Percentiles rank a stretch among this genome's conserved stretches.
Conservation (phyloP, 2,888 invertebrate genomes). For the Unio delphinus region DNA sequence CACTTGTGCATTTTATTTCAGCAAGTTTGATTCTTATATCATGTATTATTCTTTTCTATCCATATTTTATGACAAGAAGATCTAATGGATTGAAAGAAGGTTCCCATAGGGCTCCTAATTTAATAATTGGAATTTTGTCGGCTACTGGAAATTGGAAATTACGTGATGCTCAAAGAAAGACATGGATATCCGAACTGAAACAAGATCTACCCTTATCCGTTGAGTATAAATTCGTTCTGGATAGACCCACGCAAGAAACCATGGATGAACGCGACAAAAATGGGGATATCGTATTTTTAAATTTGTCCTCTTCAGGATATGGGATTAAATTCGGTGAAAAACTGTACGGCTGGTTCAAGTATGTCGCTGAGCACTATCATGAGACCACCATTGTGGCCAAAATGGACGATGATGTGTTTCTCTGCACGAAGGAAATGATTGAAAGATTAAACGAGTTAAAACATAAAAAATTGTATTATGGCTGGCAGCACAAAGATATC, state of each 20-base stretch:
- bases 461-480: conserved; percentile 7
- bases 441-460: conserved; percentile 4
- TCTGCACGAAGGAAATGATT: conserved; percentile 7
- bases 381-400: conserved; percentile 4
- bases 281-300: conserved; percentile 9
- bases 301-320: conserved; percentile 1
- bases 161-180: conserved; percentile 3
- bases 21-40: no score
- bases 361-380: conserved; percentile 1
- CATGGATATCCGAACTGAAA: conserved; percentile 2
- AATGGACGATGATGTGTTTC: conserved; percentile 12
- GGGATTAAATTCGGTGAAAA: conserved; percentile 6
- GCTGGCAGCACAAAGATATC: not conserved
- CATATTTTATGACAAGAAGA: no score
- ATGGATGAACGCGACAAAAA: not conserved
- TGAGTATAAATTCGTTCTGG: conserved; percentile 10
- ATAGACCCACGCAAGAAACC: not conserved
- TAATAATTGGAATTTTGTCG: conserved; percentile 6
- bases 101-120: not conserved
- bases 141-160: not conserved
- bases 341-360: conserved; percentile 9
- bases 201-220: conserved; percentile 2
- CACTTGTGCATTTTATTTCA: no score
- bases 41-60: no score
- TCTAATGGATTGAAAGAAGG: no score